Conservation (phyloP, 2,797 vertebrate species). For the Cottoperca gobio region DNA sequence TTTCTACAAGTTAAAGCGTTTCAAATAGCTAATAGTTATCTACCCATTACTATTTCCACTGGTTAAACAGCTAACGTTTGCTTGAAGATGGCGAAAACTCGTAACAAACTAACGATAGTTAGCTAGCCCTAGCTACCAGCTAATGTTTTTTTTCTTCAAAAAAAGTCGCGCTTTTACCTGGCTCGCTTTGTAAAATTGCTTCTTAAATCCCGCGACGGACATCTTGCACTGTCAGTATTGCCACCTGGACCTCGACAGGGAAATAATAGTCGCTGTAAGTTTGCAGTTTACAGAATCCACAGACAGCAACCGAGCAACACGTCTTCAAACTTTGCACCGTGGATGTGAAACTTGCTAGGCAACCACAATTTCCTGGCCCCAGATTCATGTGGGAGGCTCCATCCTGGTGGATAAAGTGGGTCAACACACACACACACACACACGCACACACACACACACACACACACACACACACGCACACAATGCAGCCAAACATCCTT, state of each 20-base stretch:
- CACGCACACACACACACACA: background rate
- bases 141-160: slow-evolving; percentile 2
- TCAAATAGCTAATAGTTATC: background rate
- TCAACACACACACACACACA: slow-evolving; percentile 25
- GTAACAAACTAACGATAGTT: background rate
- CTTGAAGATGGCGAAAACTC: slow-evolving; percentile 16
- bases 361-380: slow-evolving; percentile 72
- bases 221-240: slow-evolving; percentile 78
- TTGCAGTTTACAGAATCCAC: background rate
- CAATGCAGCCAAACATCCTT: slow-evolving; percentile 12
- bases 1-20: background rate
- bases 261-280: slow-evolving; percentile 1
- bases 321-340: slow-evolving; percentile 70
- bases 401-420: slow-evolving; percentile 47
- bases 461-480: slow-evolving; percentile 7
- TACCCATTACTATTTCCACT: background rate
- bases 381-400: slow-evolving; percentile 59
- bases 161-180: slow-evolving; percentile 85
- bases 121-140: slow-evolving; percentile 49
- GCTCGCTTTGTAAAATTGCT: slow-evolving; percentile 97
- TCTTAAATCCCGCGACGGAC: slow-evolving; percentile 96
- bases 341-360: slow-evolving; percentile 70
- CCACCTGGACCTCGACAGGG: slow-evolving; percentile 11
- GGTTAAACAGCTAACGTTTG: slow-evolving; percentile 10
- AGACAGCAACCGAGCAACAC: slow-evolving; percentile 22